Evolutionary conservation across 1,140 invertebrate species (phyloP), one percentile per base, ranked within the genome.

Genomic region (Drosophila kepulauana): DNA sequence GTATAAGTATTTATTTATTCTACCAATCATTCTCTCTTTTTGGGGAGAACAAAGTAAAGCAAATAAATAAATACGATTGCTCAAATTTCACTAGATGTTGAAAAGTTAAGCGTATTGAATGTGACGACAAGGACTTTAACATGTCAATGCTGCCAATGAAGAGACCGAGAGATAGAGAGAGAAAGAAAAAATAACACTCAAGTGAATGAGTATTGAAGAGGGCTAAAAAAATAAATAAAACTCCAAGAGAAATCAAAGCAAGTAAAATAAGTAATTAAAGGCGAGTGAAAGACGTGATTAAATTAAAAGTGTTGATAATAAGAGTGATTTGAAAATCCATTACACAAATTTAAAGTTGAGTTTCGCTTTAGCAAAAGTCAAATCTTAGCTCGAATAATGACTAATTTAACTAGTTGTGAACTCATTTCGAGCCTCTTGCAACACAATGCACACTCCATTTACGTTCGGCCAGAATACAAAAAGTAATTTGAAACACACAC

Each of bases 41-140:
- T 20, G 16, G 5, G 8, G 3, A 59, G 48, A 38, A 16, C n/a
- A 67, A 33, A 52, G 8, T 59, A 15, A 41, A 35, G 59, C 45
- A 20, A 66, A 57, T 15, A 49, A 72, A 66, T 65, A 65, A 30
- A 57, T 48, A 15, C 30, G 54, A n/a, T 49, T 51, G 35, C 46
- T 4, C n/a, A 25, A 25, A 63, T 48, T 69, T 43, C 57, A 45
- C 11, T 15, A 52, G 66, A 61, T 61, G 46, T 59, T 59, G 63
- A 66, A 51, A 72, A 66, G 54, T 67, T 41, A 71, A 61, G 62
- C 61, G 35, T 41, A 41, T 64, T 28, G 16, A 38, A 52, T 63
- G 48, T 2, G 5, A 13, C n/a, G 16, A 4, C 35, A 35, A 35
- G 45, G 25, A 67, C 28, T 59, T 35, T 28, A 6, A 52, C 43